A percentile compares a stretch with the other conserved stretches of the same genome.
phyloP scores from a whole-genome alignment of 2,888 invertebrate species.

The Cheilosia grossa region DNA sequence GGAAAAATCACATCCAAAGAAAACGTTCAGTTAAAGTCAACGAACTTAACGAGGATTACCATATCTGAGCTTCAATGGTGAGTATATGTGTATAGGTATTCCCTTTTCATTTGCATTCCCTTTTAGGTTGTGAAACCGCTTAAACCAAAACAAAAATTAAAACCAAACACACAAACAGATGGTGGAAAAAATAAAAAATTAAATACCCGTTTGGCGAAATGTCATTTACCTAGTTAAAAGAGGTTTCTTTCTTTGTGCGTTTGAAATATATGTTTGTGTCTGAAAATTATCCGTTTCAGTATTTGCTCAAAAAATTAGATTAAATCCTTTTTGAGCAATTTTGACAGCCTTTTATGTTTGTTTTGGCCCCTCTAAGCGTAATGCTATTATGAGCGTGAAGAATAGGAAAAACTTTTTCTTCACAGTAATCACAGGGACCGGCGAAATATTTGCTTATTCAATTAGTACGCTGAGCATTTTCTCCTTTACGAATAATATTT shows the following conservation, averaged over 20 bases:
- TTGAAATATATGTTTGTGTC: slow-evolving; percentile 31
- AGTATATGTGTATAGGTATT: background rate
- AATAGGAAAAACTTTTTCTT: slow-evolving; percentile 41
- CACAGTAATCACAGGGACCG: slow-evolving; percentile 45
- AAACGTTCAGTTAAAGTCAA: slow-evolving; percentile 38
- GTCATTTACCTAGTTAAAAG: slow-evolving; percentile 54
- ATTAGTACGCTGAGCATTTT: slow-evolving; percentile 46
- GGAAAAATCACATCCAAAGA: slow-evolving; percentile 23
- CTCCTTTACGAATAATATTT: slow-evolving; percentile 41
- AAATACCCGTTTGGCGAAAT: slow-evolving; percentile 56
- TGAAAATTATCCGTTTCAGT: slow-evolving; percentile 58
- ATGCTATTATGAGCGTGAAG: slow-evolving; percentile 47
- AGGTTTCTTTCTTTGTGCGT: slow-evolving; percentile 28
- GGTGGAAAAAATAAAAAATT: slow-evolving; percentile 62
- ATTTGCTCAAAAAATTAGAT: slow-evolving; percentile 62
- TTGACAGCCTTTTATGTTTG: slow-evolving; percentile 61
- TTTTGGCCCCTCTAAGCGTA: slow-evolving; percentile 48
- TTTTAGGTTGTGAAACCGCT: slow-evolving; percentile 16
- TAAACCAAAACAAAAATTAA: slow-evolving; percentile 33
- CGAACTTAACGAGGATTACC: slow-evolving; percentile 44
- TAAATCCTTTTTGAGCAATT: slow-evolving; percentile 58
- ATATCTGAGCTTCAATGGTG: slow-evolving; percentile 22
- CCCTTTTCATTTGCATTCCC: slow-evolving; percentile 30
- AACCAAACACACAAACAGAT: slow-evolving; percentile 41
- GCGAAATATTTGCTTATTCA: slow-evolving; percentile 65